Conservation (phyloP, 2,888 invertebrate genomes). For the Slavum lentiscoides region DNA sequence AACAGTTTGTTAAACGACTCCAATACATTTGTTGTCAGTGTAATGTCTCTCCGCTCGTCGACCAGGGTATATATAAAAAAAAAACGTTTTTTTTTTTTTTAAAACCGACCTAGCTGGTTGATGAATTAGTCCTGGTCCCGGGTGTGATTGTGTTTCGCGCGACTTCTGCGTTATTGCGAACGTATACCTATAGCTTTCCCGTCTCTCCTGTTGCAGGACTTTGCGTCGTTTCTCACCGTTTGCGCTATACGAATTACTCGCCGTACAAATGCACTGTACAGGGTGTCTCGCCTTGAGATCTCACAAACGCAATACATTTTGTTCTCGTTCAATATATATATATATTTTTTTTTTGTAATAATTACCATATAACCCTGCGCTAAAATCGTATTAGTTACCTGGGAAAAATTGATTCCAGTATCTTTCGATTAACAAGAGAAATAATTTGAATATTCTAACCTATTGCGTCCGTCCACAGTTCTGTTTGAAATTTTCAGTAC, state of each 20-base stretch:
- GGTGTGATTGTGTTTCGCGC: constrained; percentile 39
- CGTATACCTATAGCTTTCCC: constrained; percentile 44
- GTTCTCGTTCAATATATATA: too few relatives aligned
- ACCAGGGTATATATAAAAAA: neutral
- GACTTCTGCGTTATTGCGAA: constrained; percentile 45
- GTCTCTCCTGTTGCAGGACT: neutral
- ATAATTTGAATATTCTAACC: too few relatives aligned
- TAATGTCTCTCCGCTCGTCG: neutral
- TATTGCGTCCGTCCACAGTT: too few relatives aligned
- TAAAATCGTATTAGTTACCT: too few relatives aligned
- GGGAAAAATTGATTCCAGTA: too few relatives aligned
- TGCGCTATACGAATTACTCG: neutral
- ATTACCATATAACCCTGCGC: too few relatives aligned
- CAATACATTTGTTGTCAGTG: neutral
- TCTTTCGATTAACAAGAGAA: too few relatives aligned
- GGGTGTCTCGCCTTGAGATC: too few relatives aligned
- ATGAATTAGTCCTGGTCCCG: constrained; percentile 28
- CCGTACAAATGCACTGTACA: too few relatives aligned
- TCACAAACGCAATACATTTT: too few relatives aligned
- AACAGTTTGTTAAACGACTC: constrained; percentile 25
- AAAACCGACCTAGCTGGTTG: constrained; percentile 3
- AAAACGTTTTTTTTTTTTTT: neutral
- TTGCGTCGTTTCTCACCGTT: neutral
- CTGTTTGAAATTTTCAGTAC: too few relatives aligned
- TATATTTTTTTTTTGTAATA: too few relatives aligned